phyloP scores from a whole-genome alignment of 1,140 invertebrate genomes.

The Drosophila rufa region DNA sequence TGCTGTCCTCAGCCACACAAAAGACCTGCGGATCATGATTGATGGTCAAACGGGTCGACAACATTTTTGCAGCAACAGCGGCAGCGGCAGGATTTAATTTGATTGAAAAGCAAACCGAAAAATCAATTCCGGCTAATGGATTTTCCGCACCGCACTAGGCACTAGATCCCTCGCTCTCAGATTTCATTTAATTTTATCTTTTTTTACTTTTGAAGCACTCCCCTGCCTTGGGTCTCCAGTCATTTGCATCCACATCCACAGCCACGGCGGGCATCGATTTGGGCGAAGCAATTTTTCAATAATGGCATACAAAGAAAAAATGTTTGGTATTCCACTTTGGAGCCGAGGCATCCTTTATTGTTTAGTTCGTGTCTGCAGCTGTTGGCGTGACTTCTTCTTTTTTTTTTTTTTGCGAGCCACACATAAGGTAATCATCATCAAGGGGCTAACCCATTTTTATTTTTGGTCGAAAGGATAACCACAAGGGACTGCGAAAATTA shows the following conservation, averaged over 20 bases:
- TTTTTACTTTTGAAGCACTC: constrained; percentile 6
- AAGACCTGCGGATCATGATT: constrained; percentile 64
- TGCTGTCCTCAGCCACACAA: constrained; percentile 17
- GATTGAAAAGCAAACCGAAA: constrained; percentile 66
- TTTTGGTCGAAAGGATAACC: constrained; percentile 11
- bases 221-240: constrained; percentile 3
- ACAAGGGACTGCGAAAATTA: constrained; percentile 19
- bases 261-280: constrained; percentile 39
- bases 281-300: constrained; percentile 51
- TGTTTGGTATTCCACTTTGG: constrained; percentile 46
- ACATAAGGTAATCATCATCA: constrained; percentile 52
- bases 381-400: constrained; percentile 23
- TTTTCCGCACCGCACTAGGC: constrained; percentile 45
- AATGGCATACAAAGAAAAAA: constrained; percentile 47
- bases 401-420: constrained; percentile 2
- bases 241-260: constrained; percentile 40
- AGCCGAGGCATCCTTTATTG: constrained; percentile 36
- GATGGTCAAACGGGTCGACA: constrained; percentile 52
- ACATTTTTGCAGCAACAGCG: constrained; percentile 27
- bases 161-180: constrained; percentile 32
- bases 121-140: constrained; percentile 70
- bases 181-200: constrained; percentile 46
- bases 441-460: constrained; percentile 22
- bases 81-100: constrained; percentile 61
- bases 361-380: constrained; percentile 38